These are phyloP conservation scores for Sparus aurata DNA, from an alignment of 2,797 vertebrate genomes.

Conservation along the genomic window DNA sequence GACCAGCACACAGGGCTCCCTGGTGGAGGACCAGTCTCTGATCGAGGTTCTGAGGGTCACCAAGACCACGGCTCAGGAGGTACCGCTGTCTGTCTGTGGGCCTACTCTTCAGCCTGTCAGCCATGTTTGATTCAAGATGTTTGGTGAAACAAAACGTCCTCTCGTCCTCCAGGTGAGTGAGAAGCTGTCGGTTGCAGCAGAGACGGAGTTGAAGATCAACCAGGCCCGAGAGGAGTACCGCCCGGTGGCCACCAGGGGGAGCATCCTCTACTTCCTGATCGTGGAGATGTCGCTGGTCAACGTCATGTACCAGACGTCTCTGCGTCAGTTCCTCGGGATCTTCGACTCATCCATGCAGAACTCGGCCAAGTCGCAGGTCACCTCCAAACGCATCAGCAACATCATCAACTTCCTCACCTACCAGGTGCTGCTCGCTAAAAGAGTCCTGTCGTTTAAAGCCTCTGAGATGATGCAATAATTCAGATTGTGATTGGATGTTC, in stretches of 20 bases:
- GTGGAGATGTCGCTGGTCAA: conserved; percentile 92
- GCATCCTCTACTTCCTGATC: conserved; percentile 92
- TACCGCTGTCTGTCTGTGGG: conserved; percentile 44
- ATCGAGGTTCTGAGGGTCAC: conserved; percentile 88
- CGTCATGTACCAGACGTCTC: conserved; percentile 91
- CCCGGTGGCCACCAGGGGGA: conserved; percentile 88
- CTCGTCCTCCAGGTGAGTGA: conserved; percentile 73
- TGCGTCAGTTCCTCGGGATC: conserved; percentile 88
- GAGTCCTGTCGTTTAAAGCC: background rate
- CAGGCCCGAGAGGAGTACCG: conserved; percentile 90
- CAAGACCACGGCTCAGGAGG: conserved; percentile 90
- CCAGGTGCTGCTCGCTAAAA: conserved; percentile 69
- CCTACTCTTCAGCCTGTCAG: background rate
- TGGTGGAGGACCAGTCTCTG: conserved; percentile 90
- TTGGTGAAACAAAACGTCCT: background rate
- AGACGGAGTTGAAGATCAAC: conserved; percentile 87
- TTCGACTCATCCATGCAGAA: conserved; percentile 88
- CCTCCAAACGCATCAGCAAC: conserved; percentile 86
- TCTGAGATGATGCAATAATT: background rate
- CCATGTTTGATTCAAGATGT: background rate
- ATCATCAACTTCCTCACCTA: conserved; percentile 87
- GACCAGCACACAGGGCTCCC: conserved; percentile 89
- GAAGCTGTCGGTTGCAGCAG: conserved; percentile 80
- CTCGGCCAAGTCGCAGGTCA: conserved; percentile 85
- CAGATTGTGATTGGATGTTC: background rate